Conservation (phyloP, 2,888 invertebrate genomes). For the Argyra leucocephala region DNA sequence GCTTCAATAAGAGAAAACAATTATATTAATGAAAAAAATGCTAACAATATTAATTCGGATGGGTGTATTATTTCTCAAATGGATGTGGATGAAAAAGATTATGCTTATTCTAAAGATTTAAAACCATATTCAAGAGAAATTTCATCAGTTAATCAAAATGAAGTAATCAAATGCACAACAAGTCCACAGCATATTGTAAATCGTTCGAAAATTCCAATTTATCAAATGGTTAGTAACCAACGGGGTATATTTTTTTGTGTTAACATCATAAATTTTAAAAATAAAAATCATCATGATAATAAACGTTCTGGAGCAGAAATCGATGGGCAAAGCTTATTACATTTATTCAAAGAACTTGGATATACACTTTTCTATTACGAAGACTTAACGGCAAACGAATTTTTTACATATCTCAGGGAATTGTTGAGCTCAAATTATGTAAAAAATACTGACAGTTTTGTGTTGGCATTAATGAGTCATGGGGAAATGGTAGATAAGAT, state of each 20-base stretch:
- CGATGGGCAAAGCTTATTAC: slow-evolving; percentile 50
- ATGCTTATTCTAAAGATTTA: slow-evolving; percentile 22
- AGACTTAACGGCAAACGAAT: slow-evolving; percentile 37
- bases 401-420: slow-evolving; percentile 41
- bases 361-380: slow-evolving; percentile 41
- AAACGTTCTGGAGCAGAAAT: slow-evolving; percentile 49
- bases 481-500: slow-evolving; percentile 46
- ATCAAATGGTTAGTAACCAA: slow-evolving; percentile 46
- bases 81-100: slow-evolving; percentile 2
- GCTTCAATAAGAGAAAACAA: slow-evolving; percentile 13
- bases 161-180: slow-evolving; percentile 28
- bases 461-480: slow-evolving; percentile 59
- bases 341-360: slow-evolving; percentile 53
- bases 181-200: neutral
- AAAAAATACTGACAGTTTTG: slow-evolving; percentile 50
- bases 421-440: slow-evolving; percentile 44
- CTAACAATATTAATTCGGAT: slow-evolving; percentile 11
- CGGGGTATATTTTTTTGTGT: slow-evolving; percentile 55
- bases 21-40: slow-evolving; percentile 15
- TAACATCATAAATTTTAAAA: slow-evolving; percentile 50
- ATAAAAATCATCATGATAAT: slow-evolving; percentile 36
- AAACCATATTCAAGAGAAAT: slow-evolving; percentile 25
- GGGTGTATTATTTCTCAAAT: neutral
- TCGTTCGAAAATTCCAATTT: slow-evolving; percentile 26
- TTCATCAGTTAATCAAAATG: slow-evolving; percentile 17